phyloP scores from a whole-genome alignment of 2,113 vertebrate genomes.

The Ailuropoda melanoleuca region DNA sequence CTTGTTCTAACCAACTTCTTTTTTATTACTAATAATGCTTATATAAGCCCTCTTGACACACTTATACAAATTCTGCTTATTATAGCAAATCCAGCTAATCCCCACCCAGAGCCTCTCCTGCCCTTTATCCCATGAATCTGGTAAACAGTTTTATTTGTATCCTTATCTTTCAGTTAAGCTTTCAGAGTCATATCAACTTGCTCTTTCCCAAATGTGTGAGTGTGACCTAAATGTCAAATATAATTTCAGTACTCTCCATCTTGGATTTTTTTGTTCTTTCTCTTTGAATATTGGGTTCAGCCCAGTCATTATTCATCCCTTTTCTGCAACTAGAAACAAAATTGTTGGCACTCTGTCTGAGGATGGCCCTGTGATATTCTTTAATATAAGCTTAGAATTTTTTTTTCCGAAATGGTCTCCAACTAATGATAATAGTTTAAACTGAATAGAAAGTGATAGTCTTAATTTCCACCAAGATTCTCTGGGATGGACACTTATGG shows the following conservation, averaged over 20 bases:
- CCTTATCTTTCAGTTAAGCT: neutral
- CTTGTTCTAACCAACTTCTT: neutral
- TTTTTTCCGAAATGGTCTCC: neutral
- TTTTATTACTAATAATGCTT: constrained; percentile 16
- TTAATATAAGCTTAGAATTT: neutral
- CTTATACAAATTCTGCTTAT: neutral
- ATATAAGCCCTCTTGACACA: neutral
- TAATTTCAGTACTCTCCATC: neutral
- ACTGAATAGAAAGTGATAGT: neutral
- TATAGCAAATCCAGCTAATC: neutral
- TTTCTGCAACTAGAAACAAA: neutral
- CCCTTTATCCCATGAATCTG: neutral
- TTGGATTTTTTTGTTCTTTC: neutral
- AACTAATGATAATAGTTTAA: neutral
- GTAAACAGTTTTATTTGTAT: neutral
- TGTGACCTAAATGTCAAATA: neutral
- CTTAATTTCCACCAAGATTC: neutral
- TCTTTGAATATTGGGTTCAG: neutral
- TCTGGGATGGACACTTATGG: neutral
- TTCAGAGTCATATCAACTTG: neutral
- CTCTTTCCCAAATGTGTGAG: neutral
- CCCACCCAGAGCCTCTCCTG: neutral
- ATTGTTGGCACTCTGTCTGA: neutral
- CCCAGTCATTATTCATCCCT: neutral
- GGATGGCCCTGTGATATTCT: neutral